Conservation (phyloP, 2,888 invertebrate species). For the Pristionchus maxplancki region DNA sequence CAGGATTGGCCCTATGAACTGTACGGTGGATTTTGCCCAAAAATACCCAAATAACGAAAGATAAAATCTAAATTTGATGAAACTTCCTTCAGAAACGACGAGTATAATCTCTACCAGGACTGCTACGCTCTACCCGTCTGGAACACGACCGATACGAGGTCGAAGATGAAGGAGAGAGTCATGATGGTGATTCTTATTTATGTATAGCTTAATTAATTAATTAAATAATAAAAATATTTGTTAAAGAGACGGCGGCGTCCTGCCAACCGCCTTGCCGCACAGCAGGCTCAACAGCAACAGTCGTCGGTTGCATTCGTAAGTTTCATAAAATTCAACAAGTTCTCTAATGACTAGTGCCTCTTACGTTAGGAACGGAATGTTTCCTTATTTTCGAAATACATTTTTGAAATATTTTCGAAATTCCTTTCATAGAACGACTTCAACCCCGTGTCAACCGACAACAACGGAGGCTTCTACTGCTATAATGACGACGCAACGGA, state of each 20-base stretch:
- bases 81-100: constrained; percentile 67
- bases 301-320: constrained; percentile 6
- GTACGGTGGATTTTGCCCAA: background rate
- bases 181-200: constrained; percentile 6
- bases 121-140: constrained; percentile 61
- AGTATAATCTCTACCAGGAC: constrained; percentile 73
- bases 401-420: background rate
- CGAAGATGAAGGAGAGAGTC: background rate
- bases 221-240: background rate
- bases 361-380: no score
- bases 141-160: background rate
- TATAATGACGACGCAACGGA: constrained; percentile 62
- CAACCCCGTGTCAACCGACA: constrained; percentile 71
- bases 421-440: constrained; percentile 53
- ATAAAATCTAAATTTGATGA: no score
- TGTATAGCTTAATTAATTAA: background rate
- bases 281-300: background rate
- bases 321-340: background rate
- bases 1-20: no score
- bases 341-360: background rate
- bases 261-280: background rate
- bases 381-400: background rate
- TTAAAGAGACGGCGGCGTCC: background rate
- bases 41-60: no score
- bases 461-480: constrained; percentile 71